phyloP scores from a whole-genome alignment of 2,888 invertebrate genomes.

The Drosophila multiciliata region DNA sequence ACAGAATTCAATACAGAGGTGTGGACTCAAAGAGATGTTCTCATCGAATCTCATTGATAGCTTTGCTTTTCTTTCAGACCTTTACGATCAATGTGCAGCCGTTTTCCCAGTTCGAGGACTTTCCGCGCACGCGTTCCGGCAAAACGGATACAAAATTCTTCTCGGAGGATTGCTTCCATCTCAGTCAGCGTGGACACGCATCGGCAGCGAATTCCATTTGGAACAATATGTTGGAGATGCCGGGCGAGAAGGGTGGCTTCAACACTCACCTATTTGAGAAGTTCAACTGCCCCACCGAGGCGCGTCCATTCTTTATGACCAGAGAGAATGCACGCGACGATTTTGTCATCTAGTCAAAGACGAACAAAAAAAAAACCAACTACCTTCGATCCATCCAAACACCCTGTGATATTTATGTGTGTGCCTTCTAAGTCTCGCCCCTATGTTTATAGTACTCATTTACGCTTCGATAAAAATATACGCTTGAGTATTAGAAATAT shows the following conservation, averaged over 20 bases:
- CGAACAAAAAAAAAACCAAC: not conserved
- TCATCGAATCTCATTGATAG: not conserved
- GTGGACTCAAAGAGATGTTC: not conserved
- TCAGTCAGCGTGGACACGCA: conserved; percentile 87
- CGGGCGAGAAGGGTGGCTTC: conserved; percentile 85
- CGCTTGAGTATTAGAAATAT: conserved; percentile 30
- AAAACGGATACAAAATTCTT: conserved; percentile 86
- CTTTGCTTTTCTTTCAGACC: conserved; percentile 81
- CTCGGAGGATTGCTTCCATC: conserved; percentile 88
- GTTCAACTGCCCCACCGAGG: conserved; percentile 81
- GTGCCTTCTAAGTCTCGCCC: conserved; percentile 56
- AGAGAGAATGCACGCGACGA: conserved; percentile 75
- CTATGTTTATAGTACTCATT: conserved; percentile 53
- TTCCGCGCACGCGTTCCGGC: conserved; percentile 85
- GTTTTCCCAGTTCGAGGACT: conserved; percentile 84
- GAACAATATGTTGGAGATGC: conserved; percentile 87
- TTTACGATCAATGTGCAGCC: conserved; percentile 87
- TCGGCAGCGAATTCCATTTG: conserved; percentile 87
- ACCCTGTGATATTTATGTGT: conserved; percentile 63
- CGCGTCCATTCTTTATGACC: conserved; percentile 81
- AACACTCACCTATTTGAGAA: conserved; percentile 70
- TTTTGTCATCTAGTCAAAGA: conserved; percentile 55
- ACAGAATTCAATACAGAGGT: conserved; percentile 84
- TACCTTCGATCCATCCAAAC: conserved; percentile 23
- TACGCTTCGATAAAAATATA: conserved; percentile 53